These are phyloP conservation scores for Manis crassicaudata DNA, from an alignment of 2,797 vertebrate genomes.

Conservation along the genomic window DNA sequence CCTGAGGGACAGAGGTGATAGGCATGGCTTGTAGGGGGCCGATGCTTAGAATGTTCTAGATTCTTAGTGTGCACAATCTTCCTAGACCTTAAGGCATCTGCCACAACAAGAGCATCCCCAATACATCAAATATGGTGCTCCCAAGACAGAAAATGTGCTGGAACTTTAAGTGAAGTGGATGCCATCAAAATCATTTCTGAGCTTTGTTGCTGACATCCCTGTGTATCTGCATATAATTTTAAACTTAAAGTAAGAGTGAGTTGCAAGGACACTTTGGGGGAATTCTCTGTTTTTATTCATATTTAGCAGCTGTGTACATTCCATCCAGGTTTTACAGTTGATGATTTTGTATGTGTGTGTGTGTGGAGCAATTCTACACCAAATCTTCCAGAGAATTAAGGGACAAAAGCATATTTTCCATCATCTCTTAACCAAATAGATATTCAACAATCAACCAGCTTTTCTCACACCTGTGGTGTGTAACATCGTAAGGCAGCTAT, in stretches of 20 bases:
- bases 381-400: too few relatives aligned
- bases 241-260: not conserved
- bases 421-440: not conserved
- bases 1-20: not conserved
- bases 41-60: not conserved
- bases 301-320: not conserved
- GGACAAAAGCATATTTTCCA: not conserved
- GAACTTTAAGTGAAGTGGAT: too few relatives aligned
- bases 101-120: rapidly evolving
- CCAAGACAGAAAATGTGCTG: not conserved
- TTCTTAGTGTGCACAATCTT: not conserved
- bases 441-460: not conserved
- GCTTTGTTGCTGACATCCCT: not conserved
- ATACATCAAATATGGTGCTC: not conserved
- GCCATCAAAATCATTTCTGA: not conserved
- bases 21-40: not conserved
- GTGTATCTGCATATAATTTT: not conserved
- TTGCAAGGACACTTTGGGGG: rapidly evolving
- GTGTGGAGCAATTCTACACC: too few relatives aligned
- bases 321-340: too few relatives aligned
- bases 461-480: not conserved
- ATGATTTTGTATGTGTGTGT: not conserved
- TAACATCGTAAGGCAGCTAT: too few relatives aligned
- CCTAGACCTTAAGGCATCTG: rapidly evolving
- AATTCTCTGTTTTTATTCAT: too few relatives aligned